Evolutionary conservation across 1,140 invertebrate genomes (phyloP).

Genomic region (Orchestia grillus): DNA sequence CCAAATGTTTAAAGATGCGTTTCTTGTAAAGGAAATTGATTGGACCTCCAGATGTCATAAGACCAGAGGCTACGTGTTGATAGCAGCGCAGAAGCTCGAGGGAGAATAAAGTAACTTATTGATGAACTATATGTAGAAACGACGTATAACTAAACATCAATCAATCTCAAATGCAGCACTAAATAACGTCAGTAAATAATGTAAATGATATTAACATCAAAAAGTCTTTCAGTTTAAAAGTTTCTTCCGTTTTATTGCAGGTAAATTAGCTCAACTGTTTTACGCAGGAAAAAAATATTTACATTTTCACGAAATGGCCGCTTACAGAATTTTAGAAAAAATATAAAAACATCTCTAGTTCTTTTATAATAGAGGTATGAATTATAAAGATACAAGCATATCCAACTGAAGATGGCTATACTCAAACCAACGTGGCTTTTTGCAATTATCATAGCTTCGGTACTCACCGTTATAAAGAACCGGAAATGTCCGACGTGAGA

Average conservation of each 20-base stretch:
- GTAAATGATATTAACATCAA: background rate
- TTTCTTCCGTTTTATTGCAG: background rate
- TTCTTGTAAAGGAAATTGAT: background rate
- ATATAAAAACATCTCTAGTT: background rate
- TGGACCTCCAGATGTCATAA: background rate
- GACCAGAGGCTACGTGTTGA: background rate
- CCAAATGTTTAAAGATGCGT: background rate
- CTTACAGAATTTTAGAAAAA: background rate
- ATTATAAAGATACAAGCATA: background rate
- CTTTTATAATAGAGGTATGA: background rate
- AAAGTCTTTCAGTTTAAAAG: background rate
- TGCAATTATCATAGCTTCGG: background rate
- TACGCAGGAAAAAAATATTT: background rate
- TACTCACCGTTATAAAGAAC: background rate
- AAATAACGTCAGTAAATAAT: background rate
- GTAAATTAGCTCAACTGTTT: background rate
- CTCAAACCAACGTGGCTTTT: background rate
- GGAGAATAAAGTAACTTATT: background rate
- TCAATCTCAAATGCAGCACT: background rate
- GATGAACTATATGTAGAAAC: background rate
- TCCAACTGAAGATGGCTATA: background rate
- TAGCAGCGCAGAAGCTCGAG: background rate
- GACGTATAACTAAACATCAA: background rate
- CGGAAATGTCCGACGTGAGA: background rate
- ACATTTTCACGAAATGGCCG: background rate